Evolutionary conservation across 2,888 invertebrate genomes (phyloP), one percentile per base, ranked within the genome.

Genomic region (Stenchaetothrips biformis): DNA sequence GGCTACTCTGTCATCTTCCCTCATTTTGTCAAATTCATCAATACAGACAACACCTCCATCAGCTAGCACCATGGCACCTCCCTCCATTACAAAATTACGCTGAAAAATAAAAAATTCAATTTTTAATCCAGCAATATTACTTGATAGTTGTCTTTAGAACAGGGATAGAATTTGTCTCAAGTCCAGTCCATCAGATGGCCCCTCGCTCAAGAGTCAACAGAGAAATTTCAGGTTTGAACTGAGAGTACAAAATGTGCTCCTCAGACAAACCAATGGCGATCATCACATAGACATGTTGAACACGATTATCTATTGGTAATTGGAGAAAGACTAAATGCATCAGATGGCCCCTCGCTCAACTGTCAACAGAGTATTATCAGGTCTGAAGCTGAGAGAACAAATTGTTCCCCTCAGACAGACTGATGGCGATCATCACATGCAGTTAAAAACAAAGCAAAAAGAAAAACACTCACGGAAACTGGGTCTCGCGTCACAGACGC

Each of bases 1-100:
- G 77, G 99, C 99, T 11, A 99, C 99, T 83, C 99, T 90, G 87
- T 99, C 99, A 86, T 99, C 99, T 87, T 99, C 99, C 80, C 96
- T 91, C 99, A 99, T 99, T 89, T 99, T 99, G 88, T 99, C 99
- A 87, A 99, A 99, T 88, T 99, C 99, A 87, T 99, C 99, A 86
- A 99, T 99, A 87, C 99, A 99, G 0, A 99, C 99, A 1, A 99
- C 98, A 48, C 99, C 99, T 6, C 99, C 99, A 88, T 99, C 99
- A 0, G 99, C 99, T 62, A 99, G 88, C 47, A 99, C 99, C 99
- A 99, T 99, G 0, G 99, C 99, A 13, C 99, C 99, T 16, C 99
- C 98, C 88, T 98, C 98, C 95, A 98, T 96, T 7, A 98, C 93
- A 87, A 98, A 98, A 87, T 96, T 97, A 78, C 96, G 91, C 95